Evolutionary conservation across 2,797 vertebrate species (phyloP).

Genomic region (Adrianichthys oophorus): DNA sequence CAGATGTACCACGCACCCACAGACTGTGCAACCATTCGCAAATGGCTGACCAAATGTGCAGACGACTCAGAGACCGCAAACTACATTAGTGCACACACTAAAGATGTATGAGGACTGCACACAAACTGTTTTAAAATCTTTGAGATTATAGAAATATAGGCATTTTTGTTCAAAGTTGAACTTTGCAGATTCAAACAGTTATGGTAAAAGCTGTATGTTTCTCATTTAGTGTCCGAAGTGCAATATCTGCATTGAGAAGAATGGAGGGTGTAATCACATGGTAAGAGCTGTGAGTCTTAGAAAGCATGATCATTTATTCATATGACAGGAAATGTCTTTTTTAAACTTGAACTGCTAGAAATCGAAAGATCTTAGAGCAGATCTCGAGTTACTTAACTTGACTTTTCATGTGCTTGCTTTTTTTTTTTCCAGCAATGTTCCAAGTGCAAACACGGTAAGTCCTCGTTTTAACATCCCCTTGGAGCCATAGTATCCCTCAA

Average conservation of each 20-base stretch:
- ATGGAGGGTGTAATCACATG: constrained; percentile 99
- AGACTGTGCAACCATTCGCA: constrained; percentile 96
- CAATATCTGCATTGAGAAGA: constrained; percentile 99
- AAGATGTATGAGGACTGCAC: constrained; percentile 88
- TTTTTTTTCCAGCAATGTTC: constrained; percentile 90
- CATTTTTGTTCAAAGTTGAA: not conserved
- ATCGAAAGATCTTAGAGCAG: not conserved
- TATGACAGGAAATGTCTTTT: constrained; percentile 7
- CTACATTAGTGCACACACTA: constrained; percentile 99
- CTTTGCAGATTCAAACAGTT: not conserved
- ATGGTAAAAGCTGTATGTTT: constrained; percentile 8
- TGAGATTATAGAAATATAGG: too few species aligned
- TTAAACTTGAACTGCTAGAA: not conserved
- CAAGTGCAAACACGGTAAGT: constrained; percentile 99
- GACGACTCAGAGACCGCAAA: constrained; percentile 99
- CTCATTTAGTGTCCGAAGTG: constrained; percentile 95
- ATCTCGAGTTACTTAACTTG: constrained; percentile 9
- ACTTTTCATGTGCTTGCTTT: constrained; percentile 59
- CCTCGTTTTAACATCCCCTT: not conserved
- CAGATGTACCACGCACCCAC: constrained; percentile 99
- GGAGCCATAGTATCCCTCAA: not conserved
- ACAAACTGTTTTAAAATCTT: not conserved
- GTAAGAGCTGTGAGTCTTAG: constrained; percentile 56
- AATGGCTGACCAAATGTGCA: constrained; percentile 98
- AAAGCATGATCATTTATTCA: constrained; percentile 29